phyloP scores from a whole-genome alignment of 1,140 invertebrate species.

The Nephotettix cincticeps region DNA sequence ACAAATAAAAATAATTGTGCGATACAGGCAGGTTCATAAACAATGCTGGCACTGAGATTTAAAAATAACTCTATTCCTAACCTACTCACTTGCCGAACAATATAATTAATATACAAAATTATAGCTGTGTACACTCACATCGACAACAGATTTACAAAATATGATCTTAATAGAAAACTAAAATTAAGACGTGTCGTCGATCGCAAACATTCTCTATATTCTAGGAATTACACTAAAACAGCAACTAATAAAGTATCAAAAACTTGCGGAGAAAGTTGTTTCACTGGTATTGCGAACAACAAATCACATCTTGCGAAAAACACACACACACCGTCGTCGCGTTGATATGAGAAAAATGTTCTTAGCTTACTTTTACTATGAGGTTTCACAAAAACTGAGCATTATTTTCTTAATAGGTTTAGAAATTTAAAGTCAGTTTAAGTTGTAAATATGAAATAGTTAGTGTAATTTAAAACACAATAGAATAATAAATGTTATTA shows the following conservation, averaged over 20 bases:
- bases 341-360: constrained; percentile 9
- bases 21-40: constrained; percentile 1
- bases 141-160: constrained; percentile 21
- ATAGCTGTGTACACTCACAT: constrained; percentile 7
- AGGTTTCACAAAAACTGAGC: no score
- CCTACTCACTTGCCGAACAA: not conserved
- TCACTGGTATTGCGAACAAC: constrained; percentile 7
- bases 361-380: not conserved
- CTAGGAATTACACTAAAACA: constrained; percentile 21
- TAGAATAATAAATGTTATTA: no score
- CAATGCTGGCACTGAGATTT: constrained; percentile 9
- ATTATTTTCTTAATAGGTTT: no score
- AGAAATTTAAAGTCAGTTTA: no score
- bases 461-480: no score
- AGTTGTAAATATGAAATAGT: no score
- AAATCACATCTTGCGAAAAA: not conserved
- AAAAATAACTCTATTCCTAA: constrained; percentile 23
- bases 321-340: not conserved
- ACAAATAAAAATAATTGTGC: constrained; percentile 5
- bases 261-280: not conserved
- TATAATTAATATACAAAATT: constrained; percentile 21
- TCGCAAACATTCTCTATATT: not conserved
- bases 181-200: constrained; percentile 5
- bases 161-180: constrained; percentile 21
- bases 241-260: constrained; percentile 21